These are phyloP conservation scores for Thymelicus acteon DNA, from an alignment of 2,888 invertebrate species.

Conservation along the genomic window DNA sequence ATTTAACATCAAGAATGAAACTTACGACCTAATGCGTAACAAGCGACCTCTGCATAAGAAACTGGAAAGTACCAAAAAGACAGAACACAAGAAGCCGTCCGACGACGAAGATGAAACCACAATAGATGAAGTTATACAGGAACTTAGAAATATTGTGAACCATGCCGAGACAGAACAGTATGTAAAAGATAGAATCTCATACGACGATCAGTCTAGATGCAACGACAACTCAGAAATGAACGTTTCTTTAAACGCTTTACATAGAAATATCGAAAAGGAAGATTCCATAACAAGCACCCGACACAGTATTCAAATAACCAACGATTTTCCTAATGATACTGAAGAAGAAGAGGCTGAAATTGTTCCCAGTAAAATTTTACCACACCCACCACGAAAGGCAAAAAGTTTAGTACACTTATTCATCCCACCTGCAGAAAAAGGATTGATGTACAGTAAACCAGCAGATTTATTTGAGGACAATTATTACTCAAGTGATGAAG, in stretches of 20 bases:
- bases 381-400: slow-evolving; percentile 91
- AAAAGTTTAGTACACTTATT: slow-evolving; percentile 89
- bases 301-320: slow-evolving; percentile 79
- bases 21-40: slow-evolving; percentile 77
- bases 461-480: slow-evolving; percentile 83
- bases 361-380: slow-evolving; percentile 90
- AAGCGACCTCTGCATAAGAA: slow-evolving; percentile 73
- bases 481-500: slow-evolving; percentile 86
- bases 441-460: slow-evolving; percentile 82
- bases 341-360: slow-evolving; percentile 87
- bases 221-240: slow-evolving; percentile 76
- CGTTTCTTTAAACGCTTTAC: slow-evolving; percentile 64
- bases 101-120: slow-evolving; percentile 92
- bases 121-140: slow-evolving; percentile 94
- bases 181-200: slow-evolving; percentile 68
- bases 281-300: slow-evolving; percentile 83
- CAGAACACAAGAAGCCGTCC: slow-evolving; percentile 67
- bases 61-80: slow-evolving; percentile 64
- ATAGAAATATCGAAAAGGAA: slow-evolving; percentile 72
- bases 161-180: slow-evolving; percentile 91
- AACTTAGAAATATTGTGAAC: slow-evolving; percentile 92
- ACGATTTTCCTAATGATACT: slow-evolving; percentile 78
- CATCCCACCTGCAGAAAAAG: slow-evolving; percentile 85
- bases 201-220: slow-evolving; percentile 66
- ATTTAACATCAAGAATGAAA: slow-evolving; percentile 85